Percentiles rank a stretch among this genome's conserved stretches.
Evolutionary conservation across 2,113 vertebrate genomes (phyloP).

Genomic region (Vulpes vulpes): DNA sequence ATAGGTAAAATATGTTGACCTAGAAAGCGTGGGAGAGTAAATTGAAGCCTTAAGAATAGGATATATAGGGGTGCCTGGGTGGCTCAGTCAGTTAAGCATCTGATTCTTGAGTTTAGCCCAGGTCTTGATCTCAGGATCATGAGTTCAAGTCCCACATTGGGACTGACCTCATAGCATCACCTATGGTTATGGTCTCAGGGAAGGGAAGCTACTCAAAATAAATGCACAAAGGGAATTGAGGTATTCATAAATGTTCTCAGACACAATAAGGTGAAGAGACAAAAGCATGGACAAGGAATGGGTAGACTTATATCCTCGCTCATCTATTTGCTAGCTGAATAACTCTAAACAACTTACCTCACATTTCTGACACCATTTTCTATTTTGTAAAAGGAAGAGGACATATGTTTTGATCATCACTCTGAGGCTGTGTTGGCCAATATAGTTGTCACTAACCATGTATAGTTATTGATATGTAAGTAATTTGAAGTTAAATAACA

Average conservation of each 20-base stretch:
- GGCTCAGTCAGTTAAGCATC: not conserved
- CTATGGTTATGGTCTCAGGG: not conserved
- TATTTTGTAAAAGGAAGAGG: not conserved
- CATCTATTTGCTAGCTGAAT: not conserved
- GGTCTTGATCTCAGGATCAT: too few relatives aligned
- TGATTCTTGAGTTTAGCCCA: not conserved
- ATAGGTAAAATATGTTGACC: not conserved
- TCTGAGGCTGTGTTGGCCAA: not conserved
- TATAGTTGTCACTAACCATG: not conserved
- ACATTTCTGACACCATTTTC: not conserved
- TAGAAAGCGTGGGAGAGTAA: not conserved
- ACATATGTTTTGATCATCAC: not conserved
- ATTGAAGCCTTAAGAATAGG: not conserved
- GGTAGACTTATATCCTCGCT: not conserved
- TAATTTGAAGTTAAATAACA: not conserved
- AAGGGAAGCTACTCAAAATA: not conserved
- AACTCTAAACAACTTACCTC: not conserved
- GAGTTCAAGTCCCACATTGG: too few relatives aligned
- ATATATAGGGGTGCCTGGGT: not conserved
- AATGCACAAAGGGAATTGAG: not conserved
- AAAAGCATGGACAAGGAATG: not conserved
- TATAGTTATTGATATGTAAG: not conserved
- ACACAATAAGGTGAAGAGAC: not conserved
- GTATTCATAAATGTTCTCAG: not conserved
- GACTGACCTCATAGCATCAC: too few relatives aligned